phyloP scores from a whole-genome alignment of 2,113 vertebrate genomes.

The Herpailurus yagouaroundi region DNA sequence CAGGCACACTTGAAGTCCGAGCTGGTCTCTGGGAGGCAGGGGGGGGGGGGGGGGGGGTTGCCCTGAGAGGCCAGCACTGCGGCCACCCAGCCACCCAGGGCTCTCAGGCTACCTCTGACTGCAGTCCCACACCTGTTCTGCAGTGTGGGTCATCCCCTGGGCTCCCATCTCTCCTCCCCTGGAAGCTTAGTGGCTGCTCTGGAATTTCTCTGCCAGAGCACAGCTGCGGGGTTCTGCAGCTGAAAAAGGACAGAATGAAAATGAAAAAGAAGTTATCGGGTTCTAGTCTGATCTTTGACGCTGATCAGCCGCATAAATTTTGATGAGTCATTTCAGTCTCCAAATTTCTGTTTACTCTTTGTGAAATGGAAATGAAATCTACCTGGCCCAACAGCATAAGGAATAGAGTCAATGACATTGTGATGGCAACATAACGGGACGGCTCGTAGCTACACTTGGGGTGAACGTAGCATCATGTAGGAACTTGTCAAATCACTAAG shows the following conservation, averaged over 20 bases:
- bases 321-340: neutral
- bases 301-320: neutral
- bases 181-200: neutral
- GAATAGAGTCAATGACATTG: neutral
- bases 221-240: neutral
- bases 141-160: fast-evolving
- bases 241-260: neutral
- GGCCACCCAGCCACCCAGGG: fast-evolving
- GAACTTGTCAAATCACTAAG: neutral
- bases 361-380: neutral
- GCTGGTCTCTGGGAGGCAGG: neutral
- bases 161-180: neutral
- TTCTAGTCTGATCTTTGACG: neutral
- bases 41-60: no score
- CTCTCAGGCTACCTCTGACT: neutral
- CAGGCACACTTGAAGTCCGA: neutral
- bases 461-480: neutral
- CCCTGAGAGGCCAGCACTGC: fast-evolving
- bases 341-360: neutral
- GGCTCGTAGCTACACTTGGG: neutral
- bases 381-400: neutral
- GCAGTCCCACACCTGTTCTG: fast-evolving
- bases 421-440: neutral
- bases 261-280: neutral
- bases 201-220: neutral